Conservation (phyloP, 2,797 vertebrate genomes). For the Spinus olivaceus region DNA sequence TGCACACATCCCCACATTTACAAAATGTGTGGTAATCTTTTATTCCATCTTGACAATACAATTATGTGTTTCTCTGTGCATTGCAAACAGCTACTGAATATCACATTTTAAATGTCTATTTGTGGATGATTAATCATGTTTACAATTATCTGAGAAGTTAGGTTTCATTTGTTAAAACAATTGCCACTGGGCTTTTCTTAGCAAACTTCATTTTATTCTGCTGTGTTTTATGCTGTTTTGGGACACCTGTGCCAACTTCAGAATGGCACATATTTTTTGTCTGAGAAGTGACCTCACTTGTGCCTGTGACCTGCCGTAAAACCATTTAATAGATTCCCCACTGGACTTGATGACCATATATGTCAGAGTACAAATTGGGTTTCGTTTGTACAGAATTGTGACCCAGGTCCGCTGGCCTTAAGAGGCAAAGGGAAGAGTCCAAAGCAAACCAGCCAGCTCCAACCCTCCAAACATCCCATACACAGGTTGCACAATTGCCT, state of each 20-base stretch:
- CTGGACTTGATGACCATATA: not conserved
- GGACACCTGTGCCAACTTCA: not conserved
- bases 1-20: not conserved
- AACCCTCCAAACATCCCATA: not conserved
- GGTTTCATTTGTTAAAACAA: not conserved
- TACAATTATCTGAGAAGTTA: not conserved
- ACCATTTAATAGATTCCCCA: not conserved
- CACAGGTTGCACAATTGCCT: fast-evolving
- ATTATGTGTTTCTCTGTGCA: not conserved
- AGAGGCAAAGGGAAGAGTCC: not conserved
- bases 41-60: not conserved
- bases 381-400: not conserved
- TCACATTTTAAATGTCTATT: not conserved
- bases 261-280: not conserved
- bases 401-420: not conserved
- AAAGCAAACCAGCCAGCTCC: not conserved
- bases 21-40: not conserved
- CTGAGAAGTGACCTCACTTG: not conserved
- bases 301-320: not conserved
- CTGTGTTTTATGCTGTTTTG: not conserved
- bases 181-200: not conserved
- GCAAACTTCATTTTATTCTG: not conserved
- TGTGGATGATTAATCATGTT: not conserved
- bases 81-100: not conserved
- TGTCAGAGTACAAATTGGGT: not conserved